Evolutionary conservation across 2,113 vertebrate genomes (phyloP).

Genomic region (Lagenorhynchus albirostris): DNA sequence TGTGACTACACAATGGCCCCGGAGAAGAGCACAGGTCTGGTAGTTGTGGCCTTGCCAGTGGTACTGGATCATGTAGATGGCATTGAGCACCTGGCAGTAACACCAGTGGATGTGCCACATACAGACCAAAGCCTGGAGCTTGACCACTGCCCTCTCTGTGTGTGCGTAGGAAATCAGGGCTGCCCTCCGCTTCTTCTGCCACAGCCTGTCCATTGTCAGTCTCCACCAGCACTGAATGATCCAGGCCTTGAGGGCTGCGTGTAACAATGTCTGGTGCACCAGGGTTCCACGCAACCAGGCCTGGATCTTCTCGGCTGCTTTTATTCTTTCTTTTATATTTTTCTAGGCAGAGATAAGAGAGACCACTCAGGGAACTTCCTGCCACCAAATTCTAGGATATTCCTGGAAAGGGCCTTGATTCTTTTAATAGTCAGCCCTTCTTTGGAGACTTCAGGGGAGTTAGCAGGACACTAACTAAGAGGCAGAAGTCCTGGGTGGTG

Average conservation of each 20-base stretch:
- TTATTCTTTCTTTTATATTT: fast-evolving
- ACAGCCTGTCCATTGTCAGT: fast-evolving
- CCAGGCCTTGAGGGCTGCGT: constrained; percentile 46
- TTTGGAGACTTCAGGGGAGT: not conserved
- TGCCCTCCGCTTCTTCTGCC: not conserved
- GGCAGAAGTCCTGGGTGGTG: not conserved
- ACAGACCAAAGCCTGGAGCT: constrained; percentile 60
- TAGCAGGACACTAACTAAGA: not conserved
- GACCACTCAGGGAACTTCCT: not conserved
- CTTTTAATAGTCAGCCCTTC: not conserved
- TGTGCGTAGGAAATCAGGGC: not conserved
- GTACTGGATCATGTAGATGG: constrained; percentile 42
- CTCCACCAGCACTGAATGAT: constrained; percentile 68
- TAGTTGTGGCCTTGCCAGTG: constrained; percentile 60
- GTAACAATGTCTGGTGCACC: constrained; percentile 29
- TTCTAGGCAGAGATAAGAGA: constrained; percentile 46
- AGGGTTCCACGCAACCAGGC: constrained; percentile 69
- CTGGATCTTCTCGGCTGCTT: constrained; percentile 31
- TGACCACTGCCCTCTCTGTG: constrained; percentile 36
- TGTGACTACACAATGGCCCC: constrained; percentile 59
- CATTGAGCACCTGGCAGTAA: constrained; percentile 62
- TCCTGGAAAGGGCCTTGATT: not conserved
- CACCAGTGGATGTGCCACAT: constrained; percentile 67
- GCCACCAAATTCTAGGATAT: not conserved
- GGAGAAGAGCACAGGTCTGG: constrained; percentile 42